Conservation (phyloP, 2,797 vertebrate genomes). For the Microctenopoma steveboyesi region DNA sequence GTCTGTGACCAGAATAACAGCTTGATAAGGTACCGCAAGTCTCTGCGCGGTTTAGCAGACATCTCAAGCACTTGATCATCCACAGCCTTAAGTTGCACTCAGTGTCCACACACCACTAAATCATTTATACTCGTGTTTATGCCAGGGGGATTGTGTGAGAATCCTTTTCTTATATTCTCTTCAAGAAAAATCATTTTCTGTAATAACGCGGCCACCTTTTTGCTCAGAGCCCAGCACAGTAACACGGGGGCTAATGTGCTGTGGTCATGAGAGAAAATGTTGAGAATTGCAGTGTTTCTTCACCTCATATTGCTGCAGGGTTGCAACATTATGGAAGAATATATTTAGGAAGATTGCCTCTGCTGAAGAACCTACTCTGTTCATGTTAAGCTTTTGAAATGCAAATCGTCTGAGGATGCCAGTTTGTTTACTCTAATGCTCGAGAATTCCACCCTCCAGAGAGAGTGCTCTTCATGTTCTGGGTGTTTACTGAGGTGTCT, state of each 20-base stretch:
- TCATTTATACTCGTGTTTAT: constrained; percentile 58
- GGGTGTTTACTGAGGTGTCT: constrained; percentile 39
- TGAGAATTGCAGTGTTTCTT: constrained; percentile 19
- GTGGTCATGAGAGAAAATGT: constrained; percentile 10
- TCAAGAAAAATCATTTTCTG: constrained; percentile 8
- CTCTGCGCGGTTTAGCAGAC: constrained; percentile 6
- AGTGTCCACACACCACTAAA: constrained; percentile 60
- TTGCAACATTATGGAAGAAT: constrained; percentile 31
- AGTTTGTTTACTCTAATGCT: constrained; percentile 71
- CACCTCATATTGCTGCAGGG: constrained; percentile 41
- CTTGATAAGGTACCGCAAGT: background rate
- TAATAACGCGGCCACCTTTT: constrained; percentile 8
- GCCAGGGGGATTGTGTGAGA: constrained; percentile 30
- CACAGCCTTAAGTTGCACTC: constrained; percentile 43
- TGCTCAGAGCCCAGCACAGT: constrained; percentile 9
- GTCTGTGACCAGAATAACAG: constrained; percentile 5
- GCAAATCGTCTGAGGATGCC: constrained; percentile 65
- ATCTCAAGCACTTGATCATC: constrained; percentile 26
- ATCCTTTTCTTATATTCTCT: constrained; percentile 4
- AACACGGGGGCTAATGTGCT: constrained; percentile 26
- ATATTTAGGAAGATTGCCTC: constrained; percentile 45
- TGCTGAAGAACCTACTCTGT: constrained; percentile 55
- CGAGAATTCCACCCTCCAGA: constrained; percentile 49
- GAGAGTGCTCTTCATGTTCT: constrained; percentile 32
- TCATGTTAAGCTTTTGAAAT: constrained; percentile 71